Conservation (phyloP, 2,888 invertebrate genomes). For the Masnerella sp. region DNA sequence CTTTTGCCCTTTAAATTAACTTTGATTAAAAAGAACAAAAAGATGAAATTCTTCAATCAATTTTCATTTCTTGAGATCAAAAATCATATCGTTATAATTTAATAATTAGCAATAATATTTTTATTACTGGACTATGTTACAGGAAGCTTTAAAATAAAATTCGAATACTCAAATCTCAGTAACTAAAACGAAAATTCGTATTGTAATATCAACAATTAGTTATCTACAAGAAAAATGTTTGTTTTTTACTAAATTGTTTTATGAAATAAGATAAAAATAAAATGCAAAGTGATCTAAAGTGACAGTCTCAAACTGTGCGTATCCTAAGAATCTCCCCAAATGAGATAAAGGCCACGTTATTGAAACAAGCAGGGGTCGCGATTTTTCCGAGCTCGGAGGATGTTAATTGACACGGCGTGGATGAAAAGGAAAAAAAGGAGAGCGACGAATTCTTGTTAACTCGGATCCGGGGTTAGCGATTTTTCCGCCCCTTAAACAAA, state of each 20-base stretch:
- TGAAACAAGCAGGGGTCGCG: constrained; percentile 78
- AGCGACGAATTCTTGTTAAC: constrained; percentile 75
- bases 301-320: constrained; percentile 76
- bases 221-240: no score
- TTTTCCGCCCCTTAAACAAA: constrained; percentile 74
- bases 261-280: constrained; percentile 67
- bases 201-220: no score
- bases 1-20: constrained; percentile 17
- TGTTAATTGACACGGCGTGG: constrained; percentile 77
- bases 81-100: no score
- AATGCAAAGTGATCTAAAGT: constrained; percentile 74
- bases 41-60: neutral
- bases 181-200: no score
- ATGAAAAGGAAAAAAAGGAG: constrained; percentile 60
- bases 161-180: no score
- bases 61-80: no score
- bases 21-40: neutral
- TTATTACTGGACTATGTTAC: no score
- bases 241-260: constrained; percentile 23
- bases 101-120: no score
- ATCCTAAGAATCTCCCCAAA: constrained; percentile 77
- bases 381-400: constrained; percentile 75
- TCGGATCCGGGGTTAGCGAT: constrained; percentile 75
- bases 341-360: constrained; percentile 78
- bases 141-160: no score